These are phyloP conservation scores for Chrysogorgia sp. DNA, from an alignment of 92 coral and sea anemone species.

Conservation along the genomic window DNA sequence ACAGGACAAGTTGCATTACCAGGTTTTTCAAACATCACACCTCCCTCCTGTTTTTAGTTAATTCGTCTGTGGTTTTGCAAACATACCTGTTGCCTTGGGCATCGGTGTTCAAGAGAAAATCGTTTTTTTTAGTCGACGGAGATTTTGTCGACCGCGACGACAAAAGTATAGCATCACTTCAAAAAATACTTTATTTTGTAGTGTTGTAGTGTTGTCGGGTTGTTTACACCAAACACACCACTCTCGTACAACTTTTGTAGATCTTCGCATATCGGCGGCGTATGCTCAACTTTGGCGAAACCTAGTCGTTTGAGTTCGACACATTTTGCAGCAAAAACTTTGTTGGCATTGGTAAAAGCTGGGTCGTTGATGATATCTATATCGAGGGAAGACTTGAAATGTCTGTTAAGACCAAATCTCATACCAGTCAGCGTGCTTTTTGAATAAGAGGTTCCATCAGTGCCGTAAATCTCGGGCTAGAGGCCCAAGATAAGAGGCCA, in stretches of 20 bases:
- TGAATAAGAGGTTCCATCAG: too few species aligned
- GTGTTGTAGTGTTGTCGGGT: background rate
- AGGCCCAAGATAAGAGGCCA: too few species aligned
- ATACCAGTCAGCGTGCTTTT: background rate
- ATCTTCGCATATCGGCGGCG: slow-evolving; percentile 13
- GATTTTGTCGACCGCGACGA: background rate
- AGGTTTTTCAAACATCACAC: background rate
- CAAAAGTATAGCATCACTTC: slow-evolving; percentile 11
- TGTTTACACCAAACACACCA: slow-evolving; percentile 3
- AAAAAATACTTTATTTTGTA: slow-evolving; percentile 20
- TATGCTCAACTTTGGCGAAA: slow-evolving; percentile 8
- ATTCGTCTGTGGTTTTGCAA: background rate
- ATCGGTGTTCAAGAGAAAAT: slow-evolving; percentile 16
- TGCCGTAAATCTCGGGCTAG: too few species aligned
- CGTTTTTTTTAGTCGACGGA: background rate
- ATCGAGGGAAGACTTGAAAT: background rate
- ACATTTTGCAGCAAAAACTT: slow-evolving; percentile 12
- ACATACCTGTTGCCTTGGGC: background rate
- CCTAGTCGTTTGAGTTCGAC: slow-evolving; percentile 14
- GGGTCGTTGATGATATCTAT: slow-evolving; percentile 4
- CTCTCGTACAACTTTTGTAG: slow-evolving; percentile 26
- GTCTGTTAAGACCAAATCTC: slow-evolving; percentile 13
- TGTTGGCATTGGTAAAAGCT: slow-evolving; percentile 19
- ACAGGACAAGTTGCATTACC: background rate
- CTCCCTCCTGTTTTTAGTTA: background rate